A percentile compares a stretch with the other conserved stretches of the same genome.
These are phyloP conservation scores for Lerema accius DNA, from an alignment of 1,140 invertebrate genomes.

Conservation along the genomic window DNA sequence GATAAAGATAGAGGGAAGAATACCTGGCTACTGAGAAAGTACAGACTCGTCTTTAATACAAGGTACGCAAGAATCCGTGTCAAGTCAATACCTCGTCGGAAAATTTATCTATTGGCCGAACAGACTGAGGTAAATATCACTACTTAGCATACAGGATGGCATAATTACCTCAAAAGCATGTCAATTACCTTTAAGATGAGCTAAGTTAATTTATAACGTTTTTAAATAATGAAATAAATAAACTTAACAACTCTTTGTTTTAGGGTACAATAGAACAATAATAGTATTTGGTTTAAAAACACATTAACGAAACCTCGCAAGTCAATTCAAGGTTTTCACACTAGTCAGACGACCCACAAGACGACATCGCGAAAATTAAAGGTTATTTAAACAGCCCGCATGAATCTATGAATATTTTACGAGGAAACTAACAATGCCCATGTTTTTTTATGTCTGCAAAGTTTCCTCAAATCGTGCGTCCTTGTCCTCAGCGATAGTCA, in stretches of 20 bases:
- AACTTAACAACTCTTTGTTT: constrained; percentile 15
- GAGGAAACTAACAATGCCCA: constrained; percentile 2
- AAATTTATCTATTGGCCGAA: not conserved
- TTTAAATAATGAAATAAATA: constrained; percentile 4
- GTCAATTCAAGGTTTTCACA: constrained; percentile 52
- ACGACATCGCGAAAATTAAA: constrained; percentile 43
- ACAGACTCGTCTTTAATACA: too few relatives aligned
- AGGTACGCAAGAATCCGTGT: too few relatives aligned
- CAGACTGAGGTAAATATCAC: not conserved
- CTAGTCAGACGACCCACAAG: constrained; percentile 36
- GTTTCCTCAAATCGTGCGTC: constrained; percentile 19
- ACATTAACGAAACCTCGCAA: constrained; percentile 27
- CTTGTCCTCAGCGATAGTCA: constrained; percentile 8
- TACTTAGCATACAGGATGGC: not conserved
- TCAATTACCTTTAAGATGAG: not conserved
- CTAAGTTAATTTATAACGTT: not conserved
- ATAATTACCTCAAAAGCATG: not conserved
- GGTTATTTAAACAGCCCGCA: constrained; percentile 49
- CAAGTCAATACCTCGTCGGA: too few relatives aligned
- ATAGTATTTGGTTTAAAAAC: constrained; percentile 18
- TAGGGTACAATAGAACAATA: constrained; percentile 4
- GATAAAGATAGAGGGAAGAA: too few relatives aligned
- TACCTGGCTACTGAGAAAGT: too few relatives aligned
- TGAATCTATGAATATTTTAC: constrained; percentile 31
- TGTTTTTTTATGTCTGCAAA: constrained; percentile 3